phyloP scores from a whole-genome alignment of 53 echinoderm and acorn worm species.

The Paracentrotus lividus region DNA sequence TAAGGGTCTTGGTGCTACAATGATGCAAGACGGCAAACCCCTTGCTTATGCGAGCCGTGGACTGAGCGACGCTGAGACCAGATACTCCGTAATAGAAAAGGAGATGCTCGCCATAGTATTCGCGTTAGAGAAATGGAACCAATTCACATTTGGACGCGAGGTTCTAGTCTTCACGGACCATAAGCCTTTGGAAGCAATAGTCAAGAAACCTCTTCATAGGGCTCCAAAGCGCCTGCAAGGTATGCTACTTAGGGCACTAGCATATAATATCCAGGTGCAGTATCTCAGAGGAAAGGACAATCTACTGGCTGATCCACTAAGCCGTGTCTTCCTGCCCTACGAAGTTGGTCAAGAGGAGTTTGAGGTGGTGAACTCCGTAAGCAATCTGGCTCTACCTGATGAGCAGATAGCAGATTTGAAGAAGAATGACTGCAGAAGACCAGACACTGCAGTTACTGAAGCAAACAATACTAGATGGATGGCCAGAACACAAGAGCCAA shows the following conservation, averaged over 20 bases:
- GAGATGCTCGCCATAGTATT: conserved; percentile 81
- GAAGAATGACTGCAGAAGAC: conserved; percentile 51
- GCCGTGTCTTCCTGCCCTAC: conserved; percentile 62
- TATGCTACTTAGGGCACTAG: conserved; percentile 27
- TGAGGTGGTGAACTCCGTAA: conserved; percentile 60
- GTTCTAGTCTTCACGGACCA: conserved; percentile 74
- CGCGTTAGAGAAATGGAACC: conserved; percentile 81
- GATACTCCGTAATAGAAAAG: conserved; percentile 78
- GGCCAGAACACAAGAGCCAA: conserved; percentile 73
- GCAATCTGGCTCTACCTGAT: conserved; percentile 11
- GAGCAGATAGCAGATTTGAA: conserved; percentile 24
- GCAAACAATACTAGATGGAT: conserved; percentile 62
- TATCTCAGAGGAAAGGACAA: conserved; percentile 67
- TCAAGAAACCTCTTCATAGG: conserved; percentile 70
- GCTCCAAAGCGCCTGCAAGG: conserved; percentile 68
- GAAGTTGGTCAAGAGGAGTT: conserved; percentile 10
- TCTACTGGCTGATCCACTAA: conserved; percentile 58
- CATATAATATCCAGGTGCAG: conserved; percentile 6
- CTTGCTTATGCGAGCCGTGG: conserved; percentile 79
- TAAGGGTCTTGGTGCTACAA: conserved; percentile 65
- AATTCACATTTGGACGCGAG: conserved; percentile 79
- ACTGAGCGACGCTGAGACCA: conserved; percentile 67
- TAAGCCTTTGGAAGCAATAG: conserved; percentile 73
- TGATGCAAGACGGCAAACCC: conserved; percentile 76
- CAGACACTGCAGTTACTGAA: conserved; percentile 50